Base-by-base conservation (phyloP, 1,140 invertebrate genomes). In the Lordiphosa collinella region DNA sequence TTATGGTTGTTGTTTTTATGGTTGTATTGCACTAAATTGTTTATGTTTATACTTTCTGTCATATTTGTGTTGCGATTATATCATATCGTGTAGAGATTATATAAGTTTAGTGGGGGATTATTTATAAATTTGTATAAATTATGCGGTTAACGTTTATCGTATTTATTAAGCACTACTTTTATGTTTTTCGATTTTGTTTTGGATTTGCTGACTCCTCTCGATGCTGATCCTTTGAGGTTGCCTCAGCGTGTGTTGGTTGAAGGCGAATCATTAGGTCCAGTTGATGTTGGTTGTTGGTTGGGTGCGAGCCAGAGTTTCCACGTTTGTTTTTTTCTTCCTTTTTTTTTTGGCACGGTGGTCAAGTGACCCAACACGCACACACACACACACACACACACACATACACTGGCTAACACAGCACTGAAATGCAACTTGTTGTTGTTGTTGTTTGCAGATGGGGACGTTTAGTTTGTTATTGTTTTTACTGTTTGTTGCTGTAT, bases 401-500 rank as follows among this genome's bases (percentile, higher is more conserved):
- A 47, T 13, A 41, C 54, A 55, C 60, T 54, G 49, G 55, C 49
- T 55, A 34, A 63, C 36, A 70, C 49, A 51, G 38, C 43, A 43
- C 52, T 63, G 54, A 67, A 72, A 58, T 51, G 59, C 72, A 40
- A 54, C 25, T 68, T 70, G 54, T 57, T 75, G 64, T 69, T 69
- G 43, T 58, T 51, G 61, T 53, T 78, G 57, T 72, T 54, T 78
- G 67, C 66, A 49, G 58, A 53, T 37, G 50, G 48, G 59, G 55
- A 72, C 75, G 25, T 64, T 78, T 72, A 64, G 62, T 66, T 60
- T 64, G 56, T 69, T 57, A 13, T 29, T 68, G 52, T 36, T 76
- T 68, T 14, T 62, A 58, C 62, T 67, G 79, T 68, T 14, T 62
- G 60, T 64, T 67, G 79, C 85, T 87, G 85, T 82, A 87, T 88